Percentiles rank a stretch among this genome's conserved stretches.
Evolutionary conservation across 2,888 invertebrate species (phyloP).

Genomic region (Zygogramma bicolorata): DNA sequence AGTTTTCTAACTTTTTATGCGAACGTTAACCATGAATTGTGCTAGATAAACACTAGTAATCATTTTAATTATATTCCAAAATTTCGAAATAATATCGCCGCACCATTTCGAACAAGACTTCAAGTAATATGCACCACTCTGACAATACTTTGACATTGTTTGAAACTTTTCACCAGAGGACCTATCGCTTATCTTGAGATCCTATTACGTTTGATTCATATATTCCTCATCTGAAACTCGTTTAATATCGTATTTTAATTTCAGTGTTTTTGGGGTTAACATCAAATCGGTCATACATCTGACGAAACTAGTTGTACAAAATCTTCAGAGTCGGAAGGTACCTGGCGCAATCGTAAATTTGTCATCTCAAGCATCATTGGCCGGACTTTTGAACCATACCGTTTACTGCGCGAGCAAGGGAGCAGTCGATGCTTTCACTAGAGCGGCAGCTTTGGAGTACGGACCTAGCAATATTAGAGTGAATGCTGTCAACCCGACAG

Average conservation of each 20-base stretch:
- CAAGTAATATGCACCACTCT: no score
- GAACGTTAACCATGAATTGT: no score
- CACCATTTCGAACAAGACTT: no score
- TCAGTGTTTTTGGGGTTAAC: constrained; percentile 80
- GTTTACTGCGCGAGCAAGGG: constrained; percentile 90
- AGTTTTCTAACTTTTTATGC: no score
- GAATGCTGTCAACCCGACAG: constrained; percentile 94
- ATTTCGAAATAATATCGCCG: no score
- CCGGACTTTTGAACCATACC: constrained; percentile 81
- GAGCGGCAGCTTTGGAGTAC: constrained; percentile 87
- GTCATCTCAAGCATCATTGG: constrained; percentile 87
- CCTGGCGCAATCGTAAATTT: constrained; percentile 90
- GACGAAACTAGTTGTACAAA: constrained; percentile 82
- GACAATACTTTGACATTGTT: no score
- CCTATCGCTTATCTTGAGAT: neutral
- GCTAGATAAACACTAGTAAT: no score
- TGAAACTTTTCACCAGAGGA: no score
- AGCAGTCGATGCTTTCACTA: constrained; percentile 87
- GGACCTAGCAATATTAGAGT: constrained; percentile 88
- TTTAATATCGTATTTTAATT: constrained; percentile 50
- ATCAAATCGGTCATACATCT: constrained; percentile 88
- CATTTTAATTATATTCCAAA: no score
- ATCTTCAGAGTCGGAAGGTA: constrained; percentile 77
- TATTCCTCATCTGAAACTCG: neutral
- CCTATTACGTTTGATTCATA: neutral